A percentile compares a stretch with the other conserved stretches of the same genome.
phyloP scores from a whole-genome alignment of 2,797 vertebrate species.

The Rhodeus uyekii region DNA sequence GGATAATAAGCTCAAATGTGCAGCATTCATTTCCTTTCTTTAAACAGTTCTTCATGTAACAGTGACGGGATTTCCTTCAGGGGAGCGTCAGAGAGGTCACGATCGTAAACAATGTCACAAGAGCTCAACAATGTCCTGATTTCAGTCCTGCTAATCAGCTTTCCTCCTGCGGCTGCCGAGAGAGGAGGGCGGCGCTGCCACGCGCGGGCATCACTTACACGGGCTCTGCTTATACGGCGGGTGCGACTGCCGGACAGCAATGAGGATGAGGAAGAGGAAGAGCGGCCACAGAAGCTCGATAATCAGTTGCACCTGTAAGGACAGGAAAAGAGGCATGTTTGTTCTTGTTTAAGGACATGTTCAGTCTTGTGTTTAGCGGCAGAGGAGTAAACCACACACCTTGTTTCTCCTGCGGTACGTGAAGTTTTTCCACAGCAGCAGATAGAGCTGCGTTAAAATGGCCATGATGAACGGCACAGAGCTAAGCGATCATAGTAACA shows the following conservation, averaged over 20 bases:
- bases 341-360: background rate
- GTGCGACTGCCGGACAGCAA: slow-evolving; percentile 83
- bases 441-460: slow-evolving; percentile 78
- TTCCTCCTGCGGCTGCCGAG: slow-evolving; percentile 51
- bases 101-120: slow-evolving; percentile 21
- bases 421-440: slow-evolving; percentile 94
- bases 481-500: slow-evolving; percentile 66
- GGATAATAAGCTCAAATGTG: too few species aligned
- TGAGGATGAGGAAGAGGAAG: slow-evolving; percentile 91
- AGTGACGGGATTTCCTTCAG: background rate
- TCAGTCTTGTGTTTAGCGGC: background rate
- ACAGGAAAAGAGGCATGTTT: background rate
- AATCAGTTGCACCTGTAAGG: slow-evolving; percentile 82
- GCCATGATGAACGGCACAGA: slow-evolving; percentile 71
- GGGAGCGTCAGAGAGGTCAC: slow-evolving; percentile 3
- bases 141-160: slow-evolving; percentile 65
- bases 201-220: slow-evolving; percentile 77
- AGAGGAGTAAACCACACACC: slow-evolving; percentile 59
- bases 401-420: slow-evolving; percentile 86
- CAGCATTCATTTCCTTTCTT: background rate
- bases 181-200: background rate
- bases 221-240: slow-evolving; percentile 85
- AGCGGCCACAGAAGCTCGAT: slow-evolving; percentile 92
- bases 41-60: background rate
- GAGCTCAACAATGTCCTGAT: slow-evolving; percentile 45